A percentile compares a stretch with the other conserved stretches of the same genome.
These are phyloP conservation scores for Tapera naevia DNA, from an alignment of 2,797 vertebrate genomes.

Conservation along the genomic window DNA sequence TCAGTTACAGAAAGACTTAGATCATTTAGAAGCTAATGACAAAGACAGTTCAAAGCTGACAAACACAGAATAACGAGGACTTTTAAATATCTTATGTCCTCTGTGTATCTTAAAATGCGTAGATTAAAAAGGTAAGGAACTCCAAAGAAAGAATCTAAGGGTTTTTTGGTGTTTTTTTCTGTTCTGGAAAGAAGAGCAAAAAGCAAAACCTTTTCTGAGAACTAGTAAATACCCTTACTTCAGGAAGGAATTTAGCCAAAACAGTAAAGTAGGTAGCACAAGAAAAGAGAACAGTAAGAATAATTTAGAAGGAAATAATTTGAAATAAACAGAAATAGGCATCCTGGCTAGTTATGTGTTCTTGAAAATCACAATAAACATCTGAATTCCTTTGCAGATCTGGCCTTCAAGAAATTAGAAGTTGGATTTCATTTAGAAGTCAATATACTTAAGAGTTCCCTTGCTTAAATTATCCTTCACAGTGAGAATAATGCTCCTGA, in stretches of 20 bases:
- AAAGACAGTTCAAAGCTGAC: constrained; percentile 41
- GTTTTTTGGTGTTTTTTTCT: neutral
- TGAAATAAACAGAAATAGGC: neutral
- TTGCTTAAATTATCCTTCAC: neutral
- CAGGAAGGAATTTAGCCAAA: neutral
- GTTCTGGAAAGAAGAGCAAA: neutral
- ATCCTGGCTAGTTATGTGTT: neutral
- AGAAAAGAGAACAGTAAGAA: neutral
- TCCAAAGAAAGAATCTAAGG: constrained; percentile 1
- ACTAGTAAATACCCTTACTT: neutral
- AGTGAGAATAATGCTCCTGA: neutral
- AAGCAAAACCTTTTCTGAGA: neutral
- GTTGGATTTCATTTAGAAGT: neutral
- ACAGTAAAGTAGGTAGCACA: neutral
- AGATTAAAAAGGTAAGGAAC: neutral
- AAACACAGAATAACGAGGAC: constrained; percentile 30
- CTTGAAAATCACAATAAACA: neutral
- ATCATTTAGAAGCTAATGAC: constrained; percentile 45
- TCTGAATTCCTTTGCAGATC: neutral
- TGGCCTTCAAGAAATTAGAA: neutral
- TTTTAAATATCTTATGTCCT: constrained; percentile 18
- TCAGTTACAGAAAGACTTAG: constrained; percentile 27
- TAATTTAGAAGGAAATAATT: neutral
- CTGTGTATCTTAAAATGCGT: constrained; percentile 15
- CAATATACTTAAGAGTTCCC: neutral